These are phyloP conservation scores for Monomorium pharaonis DNA, from an alignment of 1,140 invertebrate genomes.

Conservation along the genomic window DNA sequence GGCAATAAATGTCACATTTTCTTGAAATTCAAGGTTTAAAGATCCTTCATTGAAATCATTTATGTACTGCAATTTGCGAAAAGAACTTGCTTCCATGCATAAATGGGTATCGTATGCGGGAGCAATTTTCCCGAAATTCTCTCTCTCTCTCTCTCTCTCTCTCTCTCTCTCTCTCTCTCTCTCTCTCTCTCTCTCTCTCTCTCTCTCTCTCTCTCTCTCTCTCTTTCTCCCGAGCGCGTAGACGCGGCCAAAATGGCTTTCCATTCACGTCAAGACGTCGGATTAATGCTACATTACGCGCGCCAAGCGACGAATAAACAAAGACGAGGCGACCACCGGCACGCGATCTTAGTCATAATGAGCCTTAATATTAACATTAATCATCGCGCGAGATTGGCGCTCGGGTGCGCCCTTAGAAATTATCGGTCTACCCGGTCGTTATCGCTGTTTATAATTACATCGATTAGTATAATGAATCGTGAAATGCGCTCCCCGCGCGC, in stretches of 20 bases:
- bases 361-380: conserved; percentile 57
- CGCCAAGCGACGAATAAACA: conserved; percentile 23
- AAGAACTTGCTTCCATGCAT: background rate
- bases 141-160: no score
- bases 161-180: no score
- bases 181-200: no score
- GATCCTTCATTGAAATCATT: background rate
- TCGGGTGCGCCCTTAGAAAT: conserved; percentile 25
- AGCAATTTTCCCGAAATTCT: background rate
- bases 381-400: conserved; percentile 51
- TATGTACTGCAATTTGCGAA: background rate
- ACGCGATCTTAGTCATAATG: conserved; percentile 47
- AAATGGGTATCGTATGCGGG: background rate
- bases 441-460: conserved; percentile 58
- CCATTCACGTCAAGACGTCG: conserved; percentile 42
- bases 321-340: conserved; percentile 1
- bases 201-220: no score
- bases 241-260: conserved; percentile 18
- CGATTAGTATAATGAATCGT: conserved; percentile 59
- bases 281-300: conserved; percentile 26
- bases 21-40: background rate
- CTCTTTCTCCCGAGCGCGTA: background rate
- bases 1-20: background rate
- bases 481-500: conserved; percentile 19
- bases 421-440: conserved; percentile 41